Evolutionary conservation across 2,888 invertebrate genomes (phyloP), one percentile per base, ranked within the genome.

Genomic region (Ophion ventricosus): DNA sequence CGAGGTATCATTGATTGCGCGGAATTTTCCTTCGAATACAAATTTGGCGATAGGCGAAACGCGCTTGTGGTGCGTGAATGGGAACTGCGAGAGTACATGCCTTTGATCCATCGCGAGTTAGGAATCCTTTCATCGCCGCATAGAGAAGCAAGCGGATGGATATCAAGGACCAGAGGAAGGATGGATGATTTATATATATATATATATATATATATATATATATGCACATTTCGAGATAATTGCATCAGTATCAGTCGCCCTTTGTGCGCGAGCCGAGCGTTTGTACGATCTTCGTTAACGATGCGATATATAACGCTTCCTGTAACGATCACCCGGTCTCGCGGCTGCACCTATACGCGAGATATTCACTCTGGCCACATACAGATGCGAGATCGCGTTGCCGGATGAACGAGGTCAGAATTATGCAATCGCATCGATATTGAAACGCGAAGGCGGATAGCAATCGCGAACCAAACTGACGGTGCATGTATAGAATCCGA

Each of bases 351-450:
- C 69, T 14, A 8, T 61, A 61, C 73, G 26, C 25, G 56, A 61
- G 26, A 49, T 73, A 49, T 43, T 49, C 26, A 49, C 40, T 35
- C 8, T 23, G 8, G 20, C 20, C 20, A 3, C 40, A 66, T 2
- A 2, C 20, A 64, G 29, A 35, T 20, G 43, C 23, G 56, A 26
- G 17, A 7, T 4, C 40, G 73, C 23, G 57, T 29, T 29, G 23
- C 29, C 49, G 43, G 14, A 69, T 40, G 69, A 54, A 54, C 35
- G 56, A 66, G 72, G 63, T 23, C 75, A 49, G 67, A 63, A 80
- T 75, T 74, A 75, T 63, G 69, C 74, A 54, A 75, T 80, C 49
- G 61, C 43, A 26, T 54, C 25, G 40, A 75, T 80, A 69, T 74
- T 54, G 49, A 29, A 61, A 69, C 23, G n/a, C 59, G 25, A 35